Base-by-base conservation (phyloP, 1,140 invertebrate species). In the Thrips palmi region DNA sequence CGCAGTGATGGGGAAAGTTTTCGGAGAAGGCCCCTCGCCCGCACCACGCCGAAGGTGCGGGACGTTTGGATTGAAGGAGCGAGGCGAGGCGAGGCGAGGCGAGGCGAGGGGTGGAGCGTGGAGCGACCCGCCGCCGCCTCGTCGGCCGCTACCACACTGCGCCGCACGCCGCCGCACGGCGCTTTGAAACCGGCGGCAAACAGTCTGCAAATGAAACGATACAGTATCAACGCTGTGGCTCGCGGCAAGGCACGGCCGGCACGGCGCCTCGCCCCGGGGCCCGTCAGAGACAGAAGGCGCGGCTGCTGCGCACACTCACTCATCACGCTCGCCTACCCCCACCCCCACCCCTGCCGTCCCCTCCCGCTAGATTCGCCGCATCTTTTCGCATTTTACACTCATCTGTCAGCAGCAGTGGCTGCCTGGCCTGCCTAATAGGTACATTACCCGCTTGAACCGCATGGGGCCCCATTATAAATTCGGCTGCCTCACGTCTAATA, bases 181-280 rank as follows among this genome's bases (percentile, higher is more conserved):
- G 33, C 40, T 41, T 41, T 41, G 31, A 41, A 40, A 40, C 27
- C 37, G 37, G 25, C 25, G 21, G 23, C 10, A 18, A 41, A 41
- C 40, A n/a, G n/a, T n/a, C n/a, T n/a, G n/a, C n/a, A n/a, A n/a
- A n/a, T n/a, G n/a, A n/a, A n/a, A n/a, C n/a, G n/a, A n/a, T n/a
- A n/a, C n/a, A n/a, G n/a, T n/a, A n/a, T n/a, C n/a, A n/a, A n/a
- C n/a, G n/a, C n/a, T n/a, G n/a, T n/a, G n/a, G n/a, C n/a, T n/a
- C n/a, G n/a, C n/a, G n/a, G n/a, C 21, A n/a, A n/a, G n/a, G n/a
- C n/a, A n/a, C n/a, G n/a, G n/a, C n/a, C n/a, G n/a, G n/a, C n/a
- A n/a, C n/a, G 4, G 19, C 33, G n/a, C 21, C 21, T 11, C n/a
- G 19, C 33, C 21, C 33, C n/a, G 35, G 18, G 35, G 39, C 24